These are phyloP conservation scores for Danio jaintianensis DNA, from an alignment of 2,797 vertebrate species.

Conservation along the genomic window DNA sequence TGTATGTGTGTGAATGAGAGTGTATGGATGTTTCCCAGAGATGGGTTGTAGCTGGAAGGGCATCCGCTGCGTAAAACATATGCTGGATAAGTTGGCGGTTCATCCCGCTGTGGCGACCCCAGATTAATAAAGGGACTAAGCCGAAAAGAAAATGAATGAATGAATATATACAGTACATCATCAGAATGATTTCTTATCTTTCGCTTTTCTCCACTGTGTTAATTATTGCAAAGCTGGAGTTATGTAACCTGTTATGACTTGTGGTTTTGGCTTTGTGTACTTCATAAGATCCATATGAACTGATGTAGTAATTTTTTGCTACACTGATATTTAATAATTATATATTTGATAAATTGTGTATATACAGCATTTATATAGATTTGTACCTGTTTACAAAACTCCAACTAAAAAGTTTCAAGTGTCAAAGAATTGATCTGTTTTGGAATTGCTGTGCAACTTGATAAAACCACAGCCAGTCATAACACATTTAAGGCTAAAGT, in stretches of 20 bases:
- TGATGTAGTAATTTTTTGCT: not conserved
- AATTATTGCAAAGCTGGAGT: slow-evolving; percentile 16
- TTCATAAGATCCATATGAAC: not conserved
- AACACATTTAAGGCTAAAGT: not conserved
- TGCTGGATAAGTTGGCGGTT: no score
- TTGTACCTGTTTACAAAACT: not conserved
- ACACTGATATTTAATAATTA: not conserved
- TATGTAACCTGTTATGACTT: not conserved
- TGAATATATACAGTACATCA: slow-evolving; percentile 50
- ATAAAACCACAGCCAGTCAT: not conserved
- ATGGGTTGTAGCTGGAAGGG: no score
- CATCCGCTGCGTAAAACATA: no score
- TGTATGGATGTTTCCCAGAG: no score
- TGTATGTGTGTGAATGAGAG: no score
- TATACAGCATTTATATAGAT: not conserved
- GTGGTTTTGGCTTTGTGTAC: not conserved
- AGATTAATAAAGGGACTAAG: no score
- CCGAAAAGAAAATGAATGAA: no score
- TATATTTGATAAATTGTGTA: no score
- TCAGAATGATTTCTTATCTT: slow-evolving; percentile 54
- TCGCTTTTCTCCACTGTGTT: slow-evolving; percentile 35
- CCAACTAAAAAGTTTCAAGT: not conserved
- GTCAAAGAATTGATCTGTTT: not conserved
- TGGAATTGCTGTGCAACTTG: not conserved
- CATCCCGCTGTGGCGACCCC: no score